Evolutionary conservation across 2,113 vertebrate species (phyloP), one percentile per base, ranked within the genome.

Genomic region (Neodontobutis hainanensis): DNA sequence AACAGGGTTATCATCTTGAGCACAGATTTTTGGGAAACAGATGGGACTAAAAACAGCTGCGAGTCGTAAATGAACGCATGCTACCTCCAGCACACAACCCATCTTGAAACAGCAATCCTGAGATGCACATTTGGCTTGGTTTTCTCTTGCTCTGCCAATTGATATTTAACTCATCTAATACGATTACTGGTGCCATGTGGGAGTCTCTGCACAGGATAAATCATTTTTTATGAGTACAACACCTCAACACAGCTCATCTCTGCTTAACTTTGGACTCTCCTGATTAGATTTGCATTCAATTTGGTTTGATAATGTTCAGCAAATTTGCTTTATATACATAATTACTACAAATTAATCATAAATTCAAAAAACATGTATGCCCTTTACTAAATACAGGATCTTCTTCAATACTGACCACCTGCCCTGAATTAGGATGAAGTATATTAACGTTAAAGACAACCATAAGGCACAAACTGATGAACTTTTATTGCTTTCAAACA

Each of bases 41-140:
- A 67, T 64, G 59, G 36, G 32, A 64, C 40, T 61, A 55, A n/a
- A 60, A 56, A 19, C 56, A 63, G 67, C 59, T 32, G 44, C 46
- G 70, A 59, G 50, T 67, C 36, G 36, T 70, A 74, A 77, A 49
- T 70, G 57, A 74, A 67, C 36, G 35, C 32, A 60, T 60, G 51
- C 51, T 19, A 52, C 51, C 66, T 19, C 36, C 44, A 63, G 57
- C 69, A 47, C 67, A 70, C 34, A 15, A 35, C 49, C 51, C 49
- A 50, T 59, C 55, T 53, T 36, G 43, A 66, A 57, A 15, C 50
- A 57, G 46, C 34, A 52, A 32, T 52, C 11, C 47, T 67, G 46
- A 40, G 58, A 63, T 35, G n/a, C n/a, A 63, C 36, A 61, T 53
- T 69, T 65, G 38, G 42, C 48, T 43, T 35, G 58, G 49, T 32